A percentile compares a stretch with the other conserved stretches of the same genome.
Evolutionary conservation across 2,888 invertebrate genomes (phyloP).

Genomic region (Philereme transversata): DNA sequence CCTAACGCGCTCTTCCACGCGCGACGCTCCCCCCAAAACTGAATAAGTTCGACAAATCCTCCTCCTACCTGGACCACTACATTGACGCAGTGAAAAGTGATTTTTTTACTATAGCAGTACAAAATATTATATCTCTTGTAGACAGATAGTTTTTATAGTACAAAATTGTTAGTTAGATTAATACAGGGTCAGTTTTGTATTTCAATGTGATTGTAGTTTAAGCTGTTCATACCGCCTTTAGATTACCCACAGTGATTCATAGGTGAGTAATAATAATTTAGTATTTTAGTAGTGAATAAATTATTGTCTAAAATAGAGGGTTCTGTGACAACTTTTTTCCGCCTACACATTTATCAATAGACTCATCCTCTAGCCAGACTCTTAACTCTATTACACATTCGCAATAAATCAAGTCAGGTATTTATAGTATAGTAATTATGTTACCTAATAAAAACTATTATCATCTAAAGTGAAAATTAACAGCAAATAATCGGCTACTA

Average conservation of each 20-base stretch:
- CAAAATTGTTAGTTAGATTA: conserved; percentile 78
- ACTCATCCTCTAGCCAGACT: conserved; percentile 40
- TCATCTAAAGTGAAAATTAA: conserved; percentile 38
- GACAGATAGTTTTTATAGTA: conserved; percentile 78
- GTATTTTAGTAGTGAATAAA: conserved; percentile 41
- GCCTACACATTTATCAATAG: conserved; percentile 42
- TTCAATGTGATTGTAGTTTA: conserved; percentile 84
- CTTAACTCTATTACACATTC: conserved; percentile 39
- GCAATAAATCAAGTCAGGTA: conserved; percentile 31
- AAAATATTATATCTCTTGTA: conserved; percentile 78
- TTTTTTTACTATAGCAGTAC: conserved; percentile 72
- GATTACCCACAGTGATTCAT: conserved; percentile 68
- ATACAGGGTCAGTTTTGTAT: conserved; percentile 84
- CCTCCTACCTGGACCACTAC: conserved; percentile 83
- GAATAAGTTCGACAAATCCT: conserved; percentile 84
- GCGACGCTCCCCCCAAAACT: conserved; percentile 74
- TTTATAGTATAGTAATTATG: conserved; percentile 33
- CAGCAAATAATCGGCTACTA: conserved; percentile 43
- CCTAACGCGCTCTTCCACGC: conserved; percentile 58
- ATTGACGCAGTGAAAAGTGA: conserved; percentile 73
- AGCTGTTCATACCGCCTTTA: conserved; percentile 77
- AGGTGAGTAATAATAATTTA: conserved; percentile 65
- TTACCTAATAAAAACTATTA: conserved; percentile 31
- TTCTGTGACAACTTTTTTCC: conserved; percentile 29
- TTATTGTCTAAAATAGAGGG: conserved; percentile 32